phyloP scores from a whole-genome alignment of 2,888 invertebrate genomes.

The Caenorhabditis plicata region DNA sequence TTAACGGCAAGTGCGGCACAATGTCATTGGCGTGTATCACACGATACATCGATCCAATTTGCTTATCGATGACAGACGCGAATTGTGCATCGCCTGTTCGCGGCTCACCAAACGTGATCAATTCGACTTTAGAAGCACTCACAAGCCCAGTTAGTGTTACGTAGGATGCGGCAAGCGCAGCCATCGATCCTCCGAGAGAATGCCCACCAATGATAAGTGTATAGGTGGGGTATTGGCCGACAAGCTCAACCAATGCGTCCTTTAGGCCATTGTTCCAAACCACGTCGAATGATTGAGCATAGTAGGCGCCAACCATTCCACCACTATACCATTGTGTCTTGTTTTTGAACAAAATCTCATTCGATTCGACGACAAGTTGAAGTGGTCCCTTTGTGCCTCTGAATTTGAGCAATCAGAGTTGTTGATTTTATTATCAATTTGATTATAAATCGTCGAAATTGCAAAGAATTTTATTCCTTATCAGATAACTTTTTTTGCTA shows the following conservation, averaged over 20 bases:
- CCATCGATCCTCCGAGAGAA: constrained; percentile 52
- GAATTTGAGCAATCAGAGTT: not conserved
- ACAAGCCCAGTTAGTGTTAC: constrained; percentile 26
- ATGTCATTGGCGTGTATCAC: constrained; percentile 42
- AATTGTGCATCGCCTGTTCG: constrained; percentile 48
- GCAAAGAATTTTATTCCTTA: too few relatives aligned
- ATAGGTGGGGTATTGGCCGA: constrained; percentile 33
- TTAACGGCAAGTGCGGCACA: constrained; percentile 44
- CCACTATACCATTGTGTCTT: constrained; percentile 35
- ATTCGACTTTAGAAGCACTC: constrained; percentile 21
- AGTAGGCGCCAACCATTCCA: constrained; percentile 44
- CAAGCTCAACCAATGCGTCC: constrained; percentile 23
- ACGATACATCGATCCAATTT: constrained; percentile 41
- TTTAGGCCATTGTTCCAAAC: constrained; percentile 42
- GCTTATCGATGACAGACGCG: constrained; percentile 38
- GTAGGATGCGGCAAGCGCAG: constrained; percentile 41
- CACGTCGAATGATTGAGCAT: constrained; percentile 34
- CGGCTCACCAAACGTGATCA: constrained; percentile 56
- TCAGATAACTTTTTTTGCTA: too few relatives aligned
- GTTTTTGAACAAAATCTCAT: constrained; percentile 25
- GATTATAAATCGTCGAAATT: not conserved
- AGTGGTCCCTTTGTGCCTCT: constrained; percentile 31
- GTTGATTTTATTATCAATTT: not conserved
- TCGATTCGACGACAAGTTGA: constrained; percentile 31
- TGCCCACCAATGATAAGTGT: constrained; percentile 36